A percentile compares a stretch with the other conserved stretches of the same genome.
phyloP scores from a whole-genome alignment of 2,797 vertebrate genomes.

The Argentina silus region DNA sequence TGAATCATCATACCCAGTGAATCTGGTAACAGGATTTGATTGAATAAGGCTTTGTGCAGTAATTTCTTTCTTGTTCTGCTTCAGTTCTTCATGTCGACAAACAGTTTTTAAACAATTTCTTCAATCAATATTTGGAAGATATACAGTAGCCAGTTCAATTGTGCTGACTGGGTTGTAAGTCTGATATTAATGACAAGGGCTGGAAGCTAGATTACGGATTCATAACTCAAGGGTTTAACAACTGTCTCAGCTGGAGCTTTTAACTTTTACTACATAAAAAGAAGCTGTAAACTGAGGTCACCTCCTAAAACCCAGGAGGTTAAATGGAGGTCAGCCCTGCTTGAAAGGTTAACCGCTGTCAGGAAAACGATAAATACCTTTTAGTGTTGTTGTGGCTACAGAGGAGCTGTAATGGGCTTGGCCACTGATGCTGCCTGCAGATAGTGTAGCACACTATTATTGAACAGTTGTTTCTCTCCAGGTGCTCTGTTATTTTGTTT shows the following conservation, averaged over 20 bases:
- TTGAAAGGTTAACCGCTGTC: constrained; percentile 21
- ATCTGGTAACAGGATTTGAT: too few relatives aligned
- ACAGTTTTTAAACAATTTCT: too few relatives aligned
- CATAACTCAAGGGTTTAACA: background rate
- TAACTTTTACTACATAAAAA: constrained; percentile 15
- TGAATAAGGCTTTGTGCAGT: too few relatives aligned
- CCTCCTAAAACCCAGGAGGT: background rate
- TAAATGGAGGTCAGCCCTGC: background rate
- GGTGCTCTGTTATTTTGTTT: background rate
- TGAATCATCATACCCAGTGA: too few relatives aligned
- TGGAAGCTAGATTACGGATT: background rate
- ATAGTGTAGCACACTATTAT: background rate
- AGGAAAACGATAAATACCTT: constrained; percentile 10
- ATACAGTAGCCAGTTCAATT: too few relatives aligned
- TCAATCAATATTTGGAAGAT: too few relatives aligned
- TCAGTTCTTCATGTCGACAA: too few relatives aligned
- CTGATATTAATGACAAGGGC: too few relatives aligned
- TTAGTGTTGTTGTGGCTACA: background rate
- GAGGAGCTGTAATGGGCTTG: too few relatives aligned
- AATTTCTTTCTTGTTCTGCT: too few relatives aligned
- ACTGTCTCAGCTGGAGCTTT: background rate
- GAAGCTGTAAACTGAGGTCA: background rate
- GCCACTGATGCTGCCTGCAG: constrained; percentile 20
- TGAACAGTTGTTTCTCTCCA: background rate
- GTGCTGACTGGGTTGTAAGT: too few relatives aligned